These are phyloP conservation scores for Callinectes sapidus DNA, from an alignment of 2,888 invertebrate species.

Conservation along the genomic window DNA sequence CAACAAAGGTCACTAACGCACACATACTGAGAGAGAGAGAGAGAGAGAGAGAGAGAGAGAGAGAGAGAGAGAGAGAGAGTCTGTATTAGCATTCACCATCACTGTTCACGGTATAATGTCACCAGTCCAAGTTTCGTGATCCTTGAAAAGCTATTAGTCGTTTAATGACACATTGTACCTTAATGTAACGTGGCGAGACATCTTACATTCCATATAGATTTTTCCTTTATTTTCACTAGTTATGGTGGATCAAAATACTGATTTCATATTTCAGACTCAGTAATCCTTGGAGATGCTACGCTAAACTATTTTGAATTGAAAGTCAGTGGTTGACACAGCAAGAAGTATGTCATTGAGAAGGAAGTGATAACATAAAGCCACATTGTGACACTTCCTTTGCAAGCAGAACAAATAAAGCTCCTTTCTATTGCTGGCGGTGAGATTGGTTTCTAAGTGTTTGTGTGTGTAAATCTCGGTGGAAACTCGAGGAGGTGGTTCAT, in stretches of 20 bases:
- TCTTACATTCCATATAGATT: too few relatives aligned
- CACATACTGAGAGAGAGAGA: neutral
- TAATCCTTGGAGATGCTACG: neutral
- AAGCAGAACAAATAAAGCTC: neutral
- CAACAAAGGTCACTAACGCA: neutral
- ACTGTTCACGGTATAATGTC: neutral
- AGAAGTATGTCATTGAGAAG: neutral
- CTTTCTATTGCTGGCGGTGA: neutral
- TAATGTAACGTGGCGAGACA: neutral
- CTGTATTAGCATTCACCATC: neutral
- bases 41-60: neutral
- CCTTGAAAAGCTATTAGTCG: neutral
- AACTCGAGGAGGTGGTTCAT: neutral
- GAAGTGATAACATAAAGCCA: neutral
- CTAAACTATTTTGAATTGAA: neutral
- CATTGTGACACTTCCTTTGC: neutral
- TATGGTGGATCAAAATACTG: too few relatives aligned
- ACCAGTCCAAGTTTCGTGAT: neutral
- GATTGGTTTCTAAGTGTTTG: neutral
- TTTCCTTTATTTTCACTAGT: too few relatives aligned
- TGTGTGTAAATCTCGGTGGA: neutral
- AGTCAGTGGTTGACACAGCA: neutral
- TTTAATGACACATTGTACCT: too few relatives aligned
- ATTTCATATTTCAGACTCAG: neutral
- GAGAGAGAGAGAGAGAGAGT: conserved; percentile 43